Evolutionary conservation across 2,888 invertebrate species (phyloP).

Genomic region (Ellobium chinense): DNA sequence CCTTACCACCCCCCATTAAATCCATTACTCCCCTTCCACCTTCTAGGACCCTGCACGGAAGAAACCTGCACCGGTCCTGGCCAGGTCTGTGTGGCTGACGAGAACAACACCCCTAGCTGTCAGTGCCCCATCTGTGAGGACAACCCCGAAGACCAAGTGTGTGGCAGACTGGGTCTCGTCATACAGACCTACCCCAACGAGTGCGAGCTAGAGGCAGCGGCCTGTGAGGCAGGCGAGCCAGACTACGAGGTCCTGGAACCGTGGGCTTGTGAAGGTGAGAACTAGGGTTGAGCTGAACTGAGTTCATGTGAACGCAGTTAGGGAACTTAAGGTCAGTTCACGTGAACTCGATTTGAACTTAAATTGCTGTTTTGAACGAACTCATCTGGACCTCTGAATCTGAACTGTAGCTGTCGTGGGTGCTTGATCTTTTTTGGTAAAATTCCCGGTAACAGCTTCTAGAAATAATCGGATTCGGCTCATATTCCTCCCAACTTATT

Average conservation of each 20-base stretch:
- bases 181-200: constrained; percentile 47
- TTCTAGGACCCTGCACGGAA: constrained; percentile 28
- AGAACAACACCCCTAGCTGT: constrained; percentile 13
- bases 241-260: constrained; percentile 33
- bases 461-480: too few species aligned
- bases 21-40: too few species aligned
- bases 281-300: too few species aligned
- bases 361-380: too few species aligned
- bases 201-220: constrained; percentile 40
- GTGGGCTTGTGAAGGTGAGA: constrained; percentile 47
- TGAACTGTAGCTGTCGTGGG: too few species aligned
- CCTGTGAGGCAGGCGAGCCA: constrained; percentile 37
- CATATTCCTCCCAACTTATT: too few species aligned
- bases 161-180: constrained; percentile 26
- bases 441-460: too few species aligned
- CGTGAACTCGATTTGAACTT: too few species aligned
- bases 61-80: constrained; percentile 18
- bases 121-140: constrained; percentile 28
- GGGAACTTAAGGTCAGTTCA: too few species aligned
- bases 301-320: too few species aligned
- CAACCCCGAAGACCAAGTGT: constrained; percentile 9
- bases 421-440: too few species aligned
- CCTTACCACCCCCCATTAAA: background rate
- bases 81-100: constrained; percentile 38
- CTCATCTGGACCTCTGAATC: too few species aligned